These are phyloP conservation scores for Ailuropoda melanoleuca DNA, from an alignment of 2,113 vertebrate species.

Conservation along the genomic window DNA sequence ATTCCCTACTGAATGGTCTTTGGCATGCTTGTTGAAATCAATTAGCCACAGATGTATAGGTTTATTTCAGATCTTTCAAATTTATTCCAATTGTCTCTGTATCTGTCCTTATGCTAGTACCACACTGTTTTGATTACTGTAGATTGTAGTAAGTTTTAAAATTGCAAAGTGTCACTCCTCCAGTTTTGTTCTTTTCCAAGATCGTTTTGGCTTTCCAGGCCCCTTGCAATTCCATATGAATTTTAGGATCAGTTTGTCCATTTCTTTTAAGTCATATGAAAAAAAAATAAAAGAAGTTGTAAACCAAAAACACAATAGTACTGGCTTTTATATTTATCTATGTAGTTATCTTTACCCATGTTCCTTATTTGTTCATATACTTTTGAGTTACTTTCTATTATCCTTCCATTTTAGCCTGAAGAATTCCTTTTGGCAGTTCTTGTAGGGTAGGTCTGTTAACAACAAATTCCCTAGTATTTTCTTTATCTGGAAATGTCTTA, in stretches of 20 bases:
- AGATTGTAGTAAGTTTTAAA: not conserved
- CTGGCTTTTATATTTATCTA: not conserved
- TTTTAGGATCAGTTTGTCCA: not conserved
- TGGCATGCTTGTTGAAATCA: not conserved
- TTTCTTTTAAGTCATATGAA: not conserved
- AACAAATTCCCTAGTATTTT: not conserved
- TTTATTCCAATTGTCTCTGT: not conserved
- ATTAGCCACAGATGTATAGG: not conserved
- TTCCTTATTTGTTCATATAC: not conserved
- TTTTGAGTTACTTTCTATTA: not conserved
- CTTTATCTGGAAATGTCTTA: not conserved
- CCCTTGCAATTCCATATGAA: not conserved
- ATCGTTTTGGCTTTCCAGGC: not conserved
- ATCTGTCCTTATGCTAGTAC: not conserved
- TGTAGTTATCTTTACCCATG: not conserved
- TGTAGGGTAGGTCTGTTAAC: not conserved
- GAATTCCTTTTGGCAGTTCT: not conserved
- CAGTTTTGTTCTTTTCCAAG: not conserved
- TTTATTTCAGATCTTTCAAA: not conserved
- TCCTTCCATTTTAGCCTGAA: not conserved
- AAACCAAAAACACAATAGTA: conserved; percentile 3
- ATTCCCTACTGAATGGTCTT: not conserved
- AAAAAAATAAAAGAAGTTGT: not conserved
- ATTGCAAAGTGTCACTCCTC: not conserved
- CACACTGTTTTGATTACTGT: not conserved